Conservation (phyloP, 2,113 vertebrate genomes). For the Varanus salvator region DNA sequence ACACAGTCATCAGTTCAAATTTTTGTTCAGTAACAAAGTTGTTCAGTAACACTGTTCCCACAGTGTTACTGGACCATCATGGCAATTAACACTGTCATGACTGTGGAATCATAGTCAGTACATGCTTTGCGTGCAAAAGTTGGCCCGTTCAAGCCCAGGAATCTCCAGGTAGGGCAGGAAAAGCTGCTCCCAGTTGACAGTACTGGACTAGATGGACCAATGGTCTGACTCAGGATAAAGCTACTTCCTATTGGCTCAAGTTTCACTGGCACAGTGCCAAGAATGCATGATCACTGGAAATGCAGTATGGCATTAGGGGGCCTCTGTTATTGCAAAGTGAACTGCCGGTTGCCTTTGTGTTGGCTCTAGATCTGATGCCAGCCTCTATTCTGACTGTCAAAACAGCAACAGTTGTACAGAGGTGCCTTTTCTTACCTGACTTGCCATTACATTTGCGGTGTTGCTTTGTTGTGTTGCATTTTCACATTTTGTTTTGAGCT, state of each 20-base stretch:
- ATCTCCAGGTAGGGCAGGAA: too few species aligned
- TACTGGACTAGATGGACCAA: too few species aligned
- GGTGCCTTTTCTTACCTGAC: background rate
- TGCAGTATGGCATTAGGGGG: background rate
- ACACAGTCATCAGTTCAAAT: background rate
- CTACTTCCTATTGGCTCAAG: too few species aligned
- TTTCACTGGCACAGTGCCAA: background rate
- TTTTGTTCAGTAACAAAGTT: background rate
- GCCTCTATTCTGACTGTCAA: background rate
- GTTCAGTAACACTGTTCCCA: background rate
- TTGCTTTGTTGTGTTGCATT: background rate
- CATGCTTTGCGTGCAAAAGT: too few species aligned
- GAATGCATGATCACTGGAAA: background rate
- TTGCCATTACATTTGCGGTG: background rate
- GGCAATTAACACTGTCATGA: too few species aligned
- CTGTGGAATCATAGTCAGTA: too few species aligned
- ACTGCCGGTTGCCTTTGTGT: background rate
- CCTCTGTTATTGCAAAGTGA: too few species aligned
- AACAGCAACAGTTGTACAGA: background rate
- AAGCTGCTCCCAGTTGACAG: too few species aligned
- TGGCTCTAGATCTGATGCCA: background rate
- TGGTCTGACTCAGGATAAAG: too few species aligned
- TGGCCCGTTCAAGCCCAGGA: too few species aligned
- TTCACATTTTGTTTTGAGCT: background rate
- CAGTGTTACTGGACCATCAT: background rate